Conservation (phyloP, 2,888 invertebrate species). For the Cantharis rustica region DNA sequence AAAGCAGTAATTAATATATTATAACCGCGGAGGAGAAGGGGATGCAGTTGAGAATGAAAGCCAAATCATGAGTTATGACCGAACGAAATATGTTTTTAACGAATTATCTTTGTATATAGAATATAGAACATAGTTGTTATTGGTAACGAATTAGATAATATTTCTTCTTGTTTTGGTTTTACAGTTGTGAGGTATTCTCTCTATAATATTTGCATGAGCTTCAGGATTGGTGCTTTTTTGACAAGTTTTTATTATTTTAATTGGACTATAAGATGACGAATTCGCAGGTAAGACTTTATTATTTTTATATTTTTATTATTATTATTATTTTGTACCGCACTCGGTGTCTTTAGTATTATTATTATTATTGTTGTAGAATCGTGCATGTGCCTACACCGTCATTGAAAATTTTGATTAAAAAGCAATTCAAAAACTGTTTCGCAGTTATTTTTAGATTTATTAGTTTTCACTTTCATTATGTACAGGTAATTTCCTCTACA, state of each 20-base stretch:
- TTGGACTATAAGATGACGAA: constrained; percentile 59
- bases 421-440: background rate
- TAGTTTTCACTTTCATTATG: background rate
- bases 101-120: background rate
- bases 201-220: constrained; percentile 39
- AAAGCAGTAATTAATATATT: constrained; percentile 33
- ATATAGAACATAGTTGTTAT: constrained; percentile 14
- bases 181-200: constrained; percentile 38
- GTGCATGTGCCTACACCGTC: background rate
- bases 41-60: constrained; percentile 27
- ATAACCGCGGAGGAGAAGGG: constrained; percentile 28
- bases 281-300: constrained; percentile 62
- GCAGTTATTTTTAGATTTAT: background rate
- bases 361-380: background rate
- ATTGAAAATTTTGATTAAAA: background rate
- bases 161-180: constrained; percentile 37
- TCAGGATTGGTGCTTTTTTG: constrained; percentile 31
- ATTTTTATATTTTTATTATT: constrained; percentile 48
- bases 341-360: background rate
- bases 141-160: constrained; percentile 19
- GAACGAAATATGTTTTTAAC: background rate
- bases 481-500: background rate
- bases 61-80: constrained; percentile 1
- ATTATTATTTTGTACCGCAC: background rate
- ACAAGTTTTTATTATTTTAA: constrained; percentile 14